Conservation (phyloP, 2,797 vertebrate genomes). For the Chaunax sp. region DNA sequence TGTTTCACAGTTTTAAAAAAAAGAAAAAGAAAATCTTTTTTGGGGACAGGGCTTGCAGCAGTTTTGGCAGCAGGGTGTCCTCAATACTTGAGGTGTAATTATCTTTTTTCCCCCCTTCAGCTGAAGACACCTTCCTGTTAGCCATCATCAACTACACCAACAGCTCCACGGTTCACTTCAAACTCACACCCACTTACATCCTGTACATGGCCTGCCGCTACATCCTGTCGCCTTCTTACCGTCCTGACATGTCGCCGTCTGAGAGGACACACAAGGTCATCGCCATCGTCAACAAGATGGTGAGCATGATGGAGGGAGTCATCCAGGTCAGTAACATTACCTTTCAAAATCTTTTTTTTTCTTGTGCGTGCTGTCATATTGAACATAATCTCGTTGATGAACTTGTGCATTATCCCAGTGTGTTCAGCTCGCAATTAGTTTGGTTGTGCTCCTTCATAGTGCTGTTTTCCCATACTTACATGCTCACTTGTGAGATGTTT, state of each 20-base stretch:
- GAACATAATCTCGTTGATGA: background rate
- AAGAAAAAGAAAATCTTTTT: too few relatives aligned
- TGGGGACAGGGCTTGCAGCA: too few relatives aligned
- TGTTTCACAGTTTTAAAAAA: too few relatives aligned
- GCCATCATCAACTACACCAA: constrained; percentile 99
- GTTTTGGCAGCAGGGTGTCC: too few relatives aligned
- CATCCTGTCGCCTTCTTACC: constrained; percentile 91
- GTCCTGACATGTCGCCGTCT: constrained; percentile 91
- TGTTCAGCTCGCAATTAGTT: constrained; percentile 9
- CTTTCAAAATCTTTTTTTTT: background rate
- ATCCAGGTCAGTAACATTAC: constrained; percentile 91
- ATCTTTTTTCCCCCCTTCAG: constrained; percentile 74
- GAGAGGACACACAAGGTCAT: constrained; percentile 97
- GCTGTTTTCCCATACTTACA: background rate
- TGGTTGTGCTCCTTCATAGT: background rate
- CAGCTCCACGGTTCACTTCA: constrained; percentile 98
- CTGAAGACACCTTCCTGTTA: constrained; percentile 96
- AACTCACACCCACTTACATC: constrained; percentile 95
- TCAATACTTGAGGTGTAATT: constrained; percentile 6
- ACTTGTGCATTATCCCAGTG: background rate
- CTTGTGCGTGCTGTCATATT: background rate
- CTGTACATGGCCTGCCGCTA: constrained; percentile 98
- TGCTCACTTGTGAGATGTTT: background rate
- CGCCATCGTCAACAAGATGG: constrained; percentile 99
- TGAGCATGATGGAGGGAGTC: constrained; percentile 99